Percentiles rank a stretch among this genome's conserved stretches.
These are phyloP conservation scores for Agriopis aurantiaria DNA, from an alignment of 2,888 invertebrate species.

Conservation along the genomic window DNA sequence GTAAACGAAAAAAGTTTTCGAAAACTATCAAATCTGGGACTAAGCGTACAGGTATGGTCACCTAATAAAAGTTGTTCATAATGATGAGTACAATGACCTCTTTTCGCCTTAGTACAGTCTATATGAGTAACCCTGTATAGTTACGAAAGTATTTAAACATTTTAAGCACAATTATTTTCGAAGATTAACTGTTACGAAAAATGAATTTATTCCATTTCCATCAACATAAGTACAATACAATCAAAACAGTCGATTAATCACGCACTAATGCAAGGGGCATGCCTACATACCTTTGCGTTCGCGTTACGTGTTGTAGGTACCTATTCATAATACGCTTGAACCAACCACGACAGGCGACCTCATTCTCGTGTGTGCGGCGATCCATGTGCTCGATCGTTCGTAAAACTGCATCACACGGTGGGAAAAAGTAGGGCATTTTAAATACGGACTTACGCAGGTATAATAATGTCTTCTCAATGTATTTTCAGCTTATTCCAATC, in stretches of 20 bases:
- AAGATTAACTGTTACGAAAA: not conserved
- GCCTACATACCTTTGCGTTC: conserved; percentile 7
- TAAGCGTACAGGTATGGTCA: too few species aligned
- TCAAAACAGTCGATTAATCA: conserved; percentile 3
- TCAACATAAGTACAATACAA: not conserved
- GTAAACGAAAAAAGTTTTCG: too few species aligned
- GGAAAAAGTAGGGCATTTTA: conserved; percentile 3
- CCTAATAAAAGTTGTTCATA: too few species aligned
- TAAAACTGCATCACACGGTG: conserved; percentile 18
- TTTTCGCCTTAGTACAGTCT: too few species aligned
- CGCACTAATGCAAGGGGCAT: not conserved
- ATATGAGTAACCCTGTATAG: too few species aligned
- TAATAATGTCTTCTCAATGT: too few species aligned
- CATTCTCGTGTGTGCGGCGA: conserved; percentile 70
- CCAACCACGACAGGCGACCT: conserved; percentile 57
- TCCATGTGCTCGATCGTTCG: conserved; percentile 49
- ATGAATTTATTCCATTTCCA: not conserved
- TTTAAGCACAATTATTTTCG: not conserved
- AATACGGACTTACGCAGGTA: not conserved
- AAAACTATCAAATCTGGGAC: too few species aligned
- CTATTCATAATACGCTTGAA: not conserved
- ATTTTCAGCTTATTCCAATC: too few species aligned
- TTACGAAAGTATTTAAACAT: too few species aligned
- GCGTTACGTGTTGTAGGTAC: not conserved
- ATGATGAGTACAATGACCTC: too few species aligned